phyloP scores from a whole-genome alignment of 2,113 vertebrate genomes.

The Origma solitaria region DNA sequence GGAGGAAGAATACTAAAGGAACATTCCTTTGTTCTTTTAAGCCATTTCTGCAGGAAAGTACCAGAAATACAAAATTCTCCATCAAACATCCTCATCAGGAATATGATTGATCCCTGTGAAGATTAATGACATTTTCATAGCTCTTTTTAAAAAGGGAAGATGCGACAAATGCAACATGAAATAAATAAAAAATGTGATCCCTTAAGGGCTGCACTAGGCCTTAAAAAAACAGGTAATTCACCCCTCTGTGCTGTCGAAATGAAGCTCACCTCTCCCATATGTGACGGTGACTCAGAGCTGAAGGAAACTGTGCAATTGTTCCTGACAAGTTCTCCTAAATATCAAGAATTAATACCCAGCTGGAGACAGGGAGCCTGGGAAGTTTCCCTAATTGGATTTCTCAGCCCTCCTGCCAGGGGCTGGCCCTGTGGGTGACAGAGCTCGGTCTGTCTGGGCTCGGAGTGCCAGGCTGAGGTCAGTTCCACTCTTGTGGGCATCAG shows the following conservation, averaged over 20 bases:
- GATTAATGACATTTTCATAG: neutral
- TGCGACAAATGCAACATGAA: neutral
- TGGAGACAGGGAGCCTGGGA: neutral
- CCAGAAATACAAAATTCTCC: neutral
- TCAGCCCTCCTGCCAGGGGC: neutral
- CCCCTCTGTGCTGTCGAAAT: neutral
- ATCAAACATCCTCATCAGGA: neutral
- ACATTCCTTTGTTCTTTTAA: neutral
- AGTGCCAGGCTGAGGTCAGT: accelerated
- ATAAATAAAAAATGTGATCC: neutral
- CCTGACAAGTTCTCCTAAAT: neutral
- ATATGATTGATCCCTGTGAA: neutral
- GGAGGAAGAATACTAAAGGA: neutral
- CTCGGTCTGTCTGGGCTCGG: neutral
- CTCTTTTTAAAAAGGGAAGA: neutral
- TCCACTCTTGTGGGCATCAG: neutral
- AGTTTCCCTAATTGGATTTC: neutral
- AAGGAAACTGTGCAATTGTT: neutral
- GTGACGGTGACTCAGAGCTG: neutral
- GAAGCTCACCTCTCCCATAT: neutral
- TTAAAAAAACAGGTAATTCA: neutral
- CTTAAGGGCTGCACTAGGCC: neutral
- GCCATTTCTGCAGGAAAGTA: neutral
- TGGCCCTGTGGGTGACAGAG: neutral
- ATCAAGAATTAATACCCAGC: neutral